Conservation (phyloP, 2,113 vertebrate species). For the Mastomys coucha region DNA sequence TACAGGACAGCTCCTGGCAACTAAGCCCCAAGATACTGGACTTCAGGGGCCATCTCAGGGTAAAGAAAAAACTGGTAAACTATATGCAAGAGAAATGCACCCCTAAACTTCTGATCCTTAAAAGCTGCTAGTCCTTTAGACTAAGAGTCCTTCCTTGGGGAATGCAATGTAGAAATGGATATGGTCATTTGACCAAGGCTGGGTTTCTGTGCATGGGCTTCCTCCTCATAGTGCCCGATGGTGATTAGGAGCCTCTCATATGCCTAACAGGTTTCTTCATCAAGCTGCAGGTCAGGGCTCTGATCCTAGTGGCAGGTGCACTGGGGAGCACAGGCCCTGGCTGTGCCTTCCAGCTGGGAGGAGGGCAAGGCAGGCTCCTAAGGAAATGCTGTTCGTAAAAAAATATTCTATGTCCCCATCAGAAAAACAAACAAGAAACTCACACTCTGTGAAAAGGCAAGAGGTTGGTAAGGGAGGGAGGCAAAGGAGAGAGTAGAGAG, state of each 20-base stretch:
- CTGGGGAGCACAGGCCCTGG: background rate
- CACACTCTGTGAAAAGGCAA: constrained; percentile 2
- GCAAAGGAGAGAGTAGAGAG: background rate
- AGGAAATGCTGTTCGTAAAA: constrained; percentile 78
- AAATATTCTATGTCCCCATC: background rate
- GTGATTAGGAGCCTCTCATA: background rate
- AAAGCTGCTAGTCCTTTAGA: background rate
- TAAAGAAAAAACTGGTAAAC: constrained; percentile 24
- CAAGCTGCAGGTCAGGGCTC: background rate
- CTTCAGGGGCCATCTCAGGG: constrained; percentile 40
- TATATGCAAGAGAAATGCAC: constrained; percentile 18
- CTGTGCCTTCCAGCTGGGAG: background rate
- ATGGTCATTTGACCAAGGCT: background rate
- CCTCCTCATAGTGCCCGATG: background rate
- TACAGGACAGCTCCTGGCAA: background rate
- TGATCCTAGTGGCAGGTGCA: background rate
- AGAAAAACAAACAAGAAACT: background rate
- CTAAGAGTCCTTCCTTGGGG: background rate
- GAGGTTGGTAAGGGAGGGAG: background rate
- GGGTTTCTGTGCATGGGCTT: background rate
- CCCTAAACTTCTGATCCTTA: background rate
- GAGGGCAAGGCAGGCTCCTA: constrained; percentile 13
- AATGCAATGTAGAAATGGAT: constrained; percentile 15
- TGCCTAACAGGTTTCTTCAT: background rate
- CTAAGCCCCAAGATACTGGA: constrained; percentile 1